Evolutionary conservation across 2,888 invertebrate species (phyloP).

Genomic region (Watsonalla binaria): DNA sequence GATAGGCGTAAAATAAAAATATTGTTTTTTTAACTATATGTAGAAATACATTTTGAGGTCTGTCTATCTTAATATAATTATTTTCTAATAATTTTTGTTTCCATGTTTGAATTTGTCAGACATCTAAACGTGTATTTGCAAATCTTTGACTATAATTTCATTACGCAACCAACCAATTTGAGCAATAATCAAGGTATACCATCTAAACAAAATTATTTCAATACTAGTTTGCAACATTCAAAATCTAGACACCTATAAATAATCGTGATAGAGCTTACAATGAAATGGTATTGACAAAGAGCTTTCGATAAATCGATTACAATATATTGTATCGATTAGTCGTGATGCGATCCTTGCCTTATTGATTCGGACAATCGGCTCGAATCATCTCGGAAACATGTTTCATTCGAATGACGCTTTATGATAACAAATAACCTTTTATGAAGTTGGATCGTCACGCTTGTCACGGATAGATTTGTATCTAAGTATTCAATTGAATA

Average conservation of each 20-base stretch:
- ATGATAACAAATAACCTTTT: neutral
- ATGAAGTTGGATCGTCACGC: neutral
- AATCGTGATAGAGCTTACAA: slow-evolving; percentile 8
- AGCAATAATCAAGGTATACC: too few species aligned
- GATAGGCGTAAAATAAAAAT: too few species aligned
- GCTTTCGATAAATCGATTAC: slow-evolving; percentile 22
- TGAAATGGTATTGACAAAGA: slow-evolving; percentile 32
- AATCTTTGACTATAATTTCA: too few species aligned
- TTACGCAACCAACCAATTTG: too few species aligned
- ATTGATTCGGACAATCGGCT: slow-evolving; percentile 53
- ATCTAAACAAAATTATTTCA: too few species aligned
- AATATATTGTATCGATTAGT: slow-evolving; percentile 47
- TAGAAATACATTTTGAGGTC: too few species aligned
- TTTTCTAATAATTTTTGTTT: too few species aligned
- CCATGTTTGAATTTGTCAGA: too few species aligned
- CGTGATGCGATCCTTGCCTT: slow-evolving; percentile 29
- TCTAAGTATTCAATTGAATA: neutral
- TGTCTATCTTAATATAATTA: too few species aligned
- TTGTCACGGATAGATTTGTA: neutral
- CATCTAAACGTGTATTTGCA: too few species aligned
- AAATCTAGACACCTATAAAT: neutral
- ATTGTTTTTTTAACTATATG: too few species aligned
- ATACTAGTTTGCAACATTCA: neutral
- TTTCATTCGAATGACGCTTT: neutral
- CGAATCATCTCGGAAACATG: slow-evolving; percentile 27